phyloP scores from a whole-genome alignment of 2,113 vertebrate species.

The Istiophorus platypterus region DNA sequence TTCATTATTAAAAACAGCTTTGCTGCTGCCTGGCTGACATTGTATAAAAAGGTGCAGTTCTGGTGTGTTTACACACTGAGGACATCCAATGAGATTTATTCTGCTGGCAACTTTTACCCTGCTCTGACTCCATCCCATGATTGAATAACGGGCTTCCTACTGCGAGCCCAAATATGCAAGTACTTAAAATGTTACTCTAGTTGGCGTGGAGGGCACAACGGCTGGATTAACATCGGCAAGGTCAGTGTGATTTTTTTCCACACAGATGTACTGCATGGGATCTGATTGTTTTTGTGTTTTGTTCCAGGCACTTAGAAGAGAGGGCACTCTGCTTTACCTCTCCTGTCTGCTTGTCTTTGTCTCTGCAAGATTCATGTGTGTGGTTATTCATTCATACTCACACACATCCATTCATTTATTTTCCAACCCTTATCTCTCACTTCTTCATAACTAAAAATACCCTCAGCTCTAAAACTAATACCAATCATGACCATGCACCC shows the following conservation, averaged over 20 bases:
- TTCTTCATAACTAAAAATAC: neutral
- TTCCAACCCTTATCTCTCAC: neutral
- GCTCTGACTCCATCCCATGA: conserved; percentile 12
- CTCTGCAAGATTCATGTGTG: conserved; percentile 12
- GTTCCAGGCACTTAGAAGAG: conserved; percentile 10
- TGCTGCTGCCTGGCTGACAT: conserved; percentile 28
- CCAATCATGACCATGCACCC: neutral
- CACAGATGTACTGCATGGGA: neutral
- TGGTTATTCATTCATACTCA: neutral
- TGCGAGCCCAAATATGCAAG: conserved; percentile 13
- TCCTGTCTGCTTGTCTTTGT: conserved; percentile 18
- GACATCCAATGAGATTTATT: conserved; percentile 49
- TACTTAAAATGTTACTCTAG: conserved; percentile 7
- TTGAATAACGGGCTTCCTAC: neutral
- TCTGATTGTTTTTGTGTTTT: neutral
- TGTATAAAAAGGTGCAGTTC: neutral
- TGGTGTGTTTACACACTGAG: conserved; percentile 13
- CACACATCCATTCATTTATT: conserved; percentile 17
- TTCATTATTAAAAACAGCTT: conserved; percentile 34
- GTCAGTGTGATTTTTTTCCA: conserved; percentile 26
- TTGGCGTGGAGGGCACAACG: neutral
- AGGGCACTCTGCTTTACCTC: conserved; percentile 17
- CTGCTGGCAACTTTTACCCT: conserved; percentile 7
- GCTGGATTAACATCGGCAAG: conserved; percentile 34
- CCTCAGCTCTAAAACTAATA: neutral